Percentiles rank a stretch among this genome's conserved stretches.
These are phyloP conservation scores for Megastigmus dorsalis DNA, from an alignment of 2,888 invertebrate species.

Conservation along the genomic window DNA sequence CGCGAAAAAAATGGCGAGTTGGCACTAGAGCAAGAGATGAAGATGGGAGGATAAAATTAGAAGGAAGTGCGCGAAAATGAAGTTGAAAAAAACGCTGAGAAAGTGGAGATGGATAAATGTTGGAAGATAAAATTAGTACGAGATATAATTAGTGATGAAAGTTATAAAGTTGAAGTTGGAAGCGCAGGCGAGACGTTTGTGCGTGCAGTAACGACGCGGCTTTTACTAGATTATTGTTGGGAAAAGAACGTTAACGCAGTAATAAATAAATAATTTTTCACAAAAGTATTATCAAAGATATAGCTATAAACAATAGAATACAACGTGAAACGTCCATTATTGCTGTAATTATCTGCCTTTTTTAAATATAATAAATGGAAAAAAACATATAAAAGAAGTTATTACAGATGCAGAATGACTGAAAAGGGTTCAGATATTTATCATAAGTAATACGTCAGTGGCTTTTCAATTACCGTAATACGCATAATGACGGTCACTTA, in stretches of 20 bases:
- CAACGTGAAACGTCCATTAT: too few relatives aligned
- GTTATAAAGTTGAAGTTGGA: too few relatives aligned
- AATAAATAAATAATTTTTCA: too few relatives aligned
- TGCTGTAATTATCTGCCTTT: too few relatives aligned
- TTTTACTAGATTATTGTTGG: too few relatives aligned
- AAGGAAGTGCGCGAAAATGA: not conserved
- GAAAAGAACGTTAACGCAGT: too few relatives aligned
- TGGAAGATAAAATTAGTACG: not conserved
- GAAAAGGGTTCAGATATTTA: constrained; percentile 11
- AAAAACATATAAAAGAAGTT: not conserved
- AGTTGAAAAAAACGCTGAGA: not conserved
- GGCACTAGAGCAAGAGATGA: not conserved
- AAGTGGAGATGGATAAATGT: not conserved
- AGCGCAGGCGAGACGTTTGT: too few relatives aligned
- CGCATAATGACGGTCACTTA: not conserved
- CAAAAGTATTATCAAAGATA: too few relatives aligned
- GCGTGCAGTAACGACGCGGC: too few relatives aligned
- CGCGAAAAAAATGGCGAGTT: constrained; percentile 36
- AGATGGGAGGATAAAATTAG: constrained; percentile 6
- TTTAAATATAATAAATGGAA: not conserved
- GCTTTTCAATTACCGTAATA: constrained; percentile 34
- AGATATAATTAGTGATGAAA: not conserved
- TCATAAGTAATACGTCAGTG: not conserved
- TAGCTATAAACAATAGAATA: too few relatives aligned
- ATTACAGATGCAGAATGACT: not conserved